phyloP scores from a whole-genome alignment of 2,113 vertebrate genomes.

The Dermatemys mawii region DNA sequence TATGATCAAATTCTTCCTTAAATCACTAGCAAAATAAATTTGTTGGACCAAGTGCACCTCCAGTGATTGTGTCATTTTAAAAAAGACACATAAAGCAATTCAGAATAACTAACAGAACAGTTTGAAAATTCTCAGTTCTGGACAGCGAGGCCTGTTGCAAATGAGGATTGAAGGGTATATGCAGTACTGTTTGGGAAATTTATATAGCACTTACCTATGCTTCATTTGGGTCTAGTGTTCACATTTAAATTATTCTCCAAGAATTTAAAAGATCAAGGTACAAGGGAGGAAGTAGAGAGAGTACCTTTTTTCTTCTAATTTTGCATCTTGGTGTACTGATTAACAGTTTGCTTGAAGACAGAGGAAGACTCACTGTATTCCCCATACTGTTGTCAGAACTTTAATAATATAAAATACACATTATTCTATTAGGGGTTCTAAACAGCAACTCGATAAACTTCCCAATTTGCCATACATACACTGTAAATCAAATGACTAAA shows the following conservation, averaged over 20 bases:
- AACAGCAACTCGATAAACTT: not conserved
- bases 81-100: fast-evolving
- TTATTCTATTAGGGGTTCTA: not conserved
- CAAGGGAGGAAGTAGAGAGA: not conserved
- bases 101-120: not conserved
- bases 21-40: not conserved
- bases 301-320: not conserved
- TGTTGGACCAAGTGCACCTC: not conserved
- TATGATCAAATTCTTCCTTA: not conserved
- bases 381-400: not conserved
- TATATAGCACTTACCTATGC: fast-evolving
- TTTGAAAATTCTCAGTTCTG: not conserved
- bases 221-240: not conserved
- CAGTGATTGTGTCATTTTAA: not conserved
- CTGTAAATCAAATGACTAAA: not conserved
- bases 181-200: not conserved
- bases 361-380: not conserved
- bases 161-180: not conserved
- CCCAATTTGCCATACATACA: not conserved
- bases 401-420: not conserved
- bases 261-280: not conserved
- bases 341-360: not conserved
- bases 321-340: not conserved
- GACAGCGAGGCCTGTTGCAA: not conserved
- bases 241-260: not conserved